Conservation (phyloP, 2,888 invertebrate species). For the Sphaerophoria taeniata region DNA sequence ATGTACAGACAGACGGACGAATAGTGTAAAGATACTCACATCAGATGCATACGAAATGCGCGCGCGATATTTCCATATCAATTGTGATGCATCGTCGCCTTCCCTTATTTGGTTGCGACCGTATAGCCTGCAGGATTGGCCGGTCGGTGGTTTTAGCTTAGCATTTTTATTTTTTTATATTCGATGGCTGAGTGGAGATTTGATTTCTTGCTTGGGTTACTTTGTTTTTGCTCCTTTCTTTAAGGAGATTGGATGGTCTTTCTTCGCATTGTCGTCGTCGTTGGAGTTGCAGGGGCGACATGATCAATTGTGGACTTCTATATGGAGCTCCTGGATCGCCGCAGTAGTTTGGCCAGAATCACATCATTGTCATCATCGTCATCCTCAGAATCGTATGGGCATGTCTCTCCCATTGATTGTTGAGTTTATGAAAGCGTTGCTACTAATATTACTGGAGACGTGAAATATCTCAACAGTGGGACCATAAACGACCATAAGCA, state of each 20-base stretch:
- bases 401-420: constrained; percentile 29
- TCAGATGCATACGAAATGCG: constrained; percentile 70
- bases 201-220: constrained; percentile 55
- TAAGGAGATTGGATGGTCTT: constrained; percentile 39
- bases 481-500: too few species aligned
- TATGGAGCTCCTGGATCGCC: constrained; percentile 31
- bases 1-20: not conserved
- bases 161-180: not conserved
- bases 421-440: constrained; percentile 55
- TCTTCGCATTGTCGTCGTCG: not conserved
- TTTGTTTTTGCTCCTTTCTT: constrained; percentile 40
- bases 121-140: not conserved
- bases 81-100: constrained; percentile 72
- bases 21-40: constrained; percentile 58
- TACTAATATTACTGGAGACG: constrained; percentile 13
- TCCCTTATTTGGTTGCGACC: constrained; percentile 55
- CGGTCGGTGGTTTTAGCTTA: not conserved
- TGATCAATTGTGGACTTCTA: constrained; percentile 16
- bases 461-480: too few species aligned
- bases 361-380: constrained; percentile 35
- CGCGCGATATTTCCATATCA: constrained; percentile 71
- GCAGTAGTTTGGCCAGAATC: constrained; percentile 18
- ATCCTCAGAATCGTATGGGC: constrained; percentile 50
- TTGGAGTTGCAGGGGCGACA: not conserved
- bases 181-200: constrained; percentile 52